Conservation (phyloP, 2,888 invertebrate species). For the Euproctis similis region DNA sequence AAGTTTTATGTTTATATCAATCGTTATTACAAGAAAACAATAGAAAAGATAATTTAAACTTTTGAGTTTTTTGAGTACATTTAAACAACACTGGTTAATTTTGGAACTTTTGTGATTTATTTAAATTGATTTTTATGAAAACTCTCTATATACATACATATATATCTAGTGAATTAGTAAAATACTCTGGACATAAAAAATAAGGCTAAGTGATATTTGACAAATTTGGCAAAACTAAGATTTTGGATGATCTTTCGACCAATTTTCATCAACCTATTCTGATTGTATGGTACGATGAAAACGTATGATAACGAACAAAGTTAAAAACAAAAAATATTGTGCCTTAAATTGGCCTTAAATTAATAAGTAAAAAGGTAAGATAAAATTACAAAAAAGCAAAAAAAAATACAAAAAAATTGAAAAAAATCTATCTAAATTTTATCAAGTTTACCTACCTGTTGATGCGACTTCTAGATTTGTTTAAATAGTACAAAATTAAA, state of each 20-base stretch:
- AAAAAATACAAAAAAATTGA: conserved; percentile 53
- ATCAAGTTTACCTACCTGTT: conserved; percentile 70
- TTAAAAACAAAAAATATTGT: conserved; percentile 47
- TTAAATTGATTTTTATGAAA: conserved; percentile 71
- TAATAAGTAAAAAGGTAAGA: conserved; percentile 69
- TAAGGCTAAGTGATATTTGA: conserved; percentile 73
- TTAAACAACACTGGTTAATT: conserved; percentile 76
- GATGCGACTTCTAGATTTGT: conserved; percentile 69
- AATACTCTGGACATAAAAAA: conserved; percentile 61
- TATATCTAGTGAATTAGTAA: conserved; percentile 68
- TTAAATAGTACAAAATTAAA: conserved; percentile 74
- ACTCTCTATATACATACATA: conserved; percentile 70
- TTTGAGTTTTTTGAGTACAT: conserved; percentile 71
- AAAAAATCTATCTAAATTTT: conserved; percentile 65
- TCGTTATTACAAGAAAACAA: conserved; percentile 74
- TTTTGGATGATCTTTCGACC: conserved; percentile 66
- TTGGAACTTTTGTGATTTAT: conserved; percentile 70
- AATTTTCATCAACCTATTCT: conserved; percentile 63
- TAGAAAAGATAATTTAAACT: conserved; percentile 74
- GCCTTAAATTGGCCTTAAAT: conserved; percentile 78
- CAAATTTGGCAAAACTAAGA: conserved; percentile 59
- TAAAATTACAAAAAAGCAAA: conserved; percentile 62
- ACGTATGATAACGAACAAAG: conserved; percentile 45
- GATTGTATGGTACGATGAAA: conserved; percentile 62
- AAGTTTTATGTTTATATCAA: conserved; percentile 77